phyloP scores from a whole-genome alignment of 2,797 vertebrate species.

The Channallabes apus region DNA sequence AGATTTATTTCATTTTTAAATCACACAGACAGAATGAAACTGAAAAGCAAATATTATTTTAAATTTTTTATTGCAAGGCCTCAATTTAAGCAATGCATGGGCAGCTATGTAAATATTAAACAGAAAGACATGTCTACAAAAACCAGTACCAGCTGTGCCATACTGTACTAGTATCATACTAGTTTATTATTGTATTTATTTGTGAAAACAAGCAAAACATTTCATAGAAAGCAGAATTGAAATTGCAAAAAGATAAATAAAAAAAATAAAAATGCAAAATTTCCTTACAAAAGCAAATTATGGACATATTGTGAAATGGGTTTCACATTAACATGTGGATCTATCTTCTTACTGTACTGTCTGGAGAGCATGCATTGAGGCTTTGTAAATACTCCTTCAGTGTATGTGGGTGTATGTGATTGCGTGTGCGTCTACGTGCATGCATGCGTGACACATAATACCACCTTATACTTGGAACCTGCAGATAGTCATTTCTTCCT shows the following conservation, averaged over 20 bases:
- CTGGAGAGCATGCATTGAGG: neutral
- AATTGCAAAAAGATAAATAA: neutral
- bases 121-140: conserved; percentile 1
- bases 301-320: too few relatives aligned
- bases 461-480: neutral
- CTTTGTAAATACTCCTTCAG: neutral
- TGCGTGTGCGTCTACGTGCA: neutral
- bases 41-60: conserved; percentile 5
- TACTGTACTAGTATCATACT: neutral
- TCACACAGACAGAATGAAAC: neutral
- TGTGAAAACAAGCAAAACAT: neutral
- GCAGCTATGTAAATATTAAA: neutral
- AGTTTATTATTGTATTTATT: neutral
- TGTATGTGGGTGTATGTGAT: neutral
- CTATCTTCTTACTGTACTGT: neutral
- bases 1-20: conserved; percentile 48
- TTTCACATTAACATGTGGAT: neutral
- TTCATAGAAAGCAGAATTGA: neutral
- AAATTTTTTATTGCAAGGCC: neutral
- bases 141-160: neutral
- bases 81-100: neutral
- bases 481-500: neutral
- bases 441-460: neutral
- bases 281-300: neutral
- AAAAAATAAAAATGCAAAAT: neutral